Percentiles rank a stretch among this genome's conserved stretches.
phyloP scores from a whole-genome alignment of 2,797 vertebrate genomes.

The Hemitrygon akajei region DNA sequence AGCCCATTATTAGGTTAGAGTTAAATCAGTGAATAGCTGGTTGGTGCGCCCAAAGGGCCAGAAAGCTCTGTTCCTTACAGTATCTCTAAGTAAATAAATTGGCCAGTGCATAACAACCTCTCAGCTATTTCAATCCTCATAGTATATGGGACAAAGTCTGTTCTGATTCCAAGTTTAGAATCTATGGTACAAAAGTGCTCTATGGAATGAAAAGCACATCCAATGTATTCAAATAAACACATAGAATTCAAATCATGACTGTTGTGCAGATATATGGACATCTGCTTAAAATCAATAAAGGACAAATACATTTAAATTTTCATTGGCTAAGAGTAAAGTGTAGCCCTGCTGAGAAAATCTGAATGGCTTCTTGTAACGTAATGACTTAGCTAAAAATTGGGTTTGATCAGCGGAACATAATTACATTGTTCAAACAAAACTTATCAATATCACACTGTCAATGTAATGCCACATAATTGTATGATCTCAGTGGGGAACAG shows the following conservation, averaged over 20 bases:
- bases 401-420: conserved; percentile 4
- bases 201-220: neutral
- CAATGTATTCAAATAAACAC: neutral
- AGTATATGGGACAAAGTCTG: neutral
- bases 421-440: conserved; percentile 27
- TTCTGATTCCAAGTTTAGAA: neutral
- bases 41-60: no score
- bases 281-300: neutral
- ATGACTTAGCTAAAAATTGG: neutral
- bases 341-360: neutral
- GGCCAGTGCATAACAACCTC: neutral
- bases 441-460: neutral
- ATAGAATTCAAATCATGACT: neutral
- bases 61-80: no score
- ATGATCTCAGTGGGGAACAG: conserved; percentile 1
- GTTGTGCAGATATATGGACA: neutral
- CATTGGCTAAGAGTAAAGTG: neutral
- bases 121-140: neutral
- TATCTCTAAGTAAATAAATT: no score
- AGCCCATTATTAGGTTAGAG: no score
- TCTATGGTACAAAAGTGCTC: neutral
- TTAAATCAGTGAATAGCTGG: no score
- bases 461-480: neutral
- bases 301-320: neutral
- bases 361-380: neutral